phyloP scores from a whole-genome alignment of 23 tunicate genomes.

The Botrylloides violaceus region DNA sequence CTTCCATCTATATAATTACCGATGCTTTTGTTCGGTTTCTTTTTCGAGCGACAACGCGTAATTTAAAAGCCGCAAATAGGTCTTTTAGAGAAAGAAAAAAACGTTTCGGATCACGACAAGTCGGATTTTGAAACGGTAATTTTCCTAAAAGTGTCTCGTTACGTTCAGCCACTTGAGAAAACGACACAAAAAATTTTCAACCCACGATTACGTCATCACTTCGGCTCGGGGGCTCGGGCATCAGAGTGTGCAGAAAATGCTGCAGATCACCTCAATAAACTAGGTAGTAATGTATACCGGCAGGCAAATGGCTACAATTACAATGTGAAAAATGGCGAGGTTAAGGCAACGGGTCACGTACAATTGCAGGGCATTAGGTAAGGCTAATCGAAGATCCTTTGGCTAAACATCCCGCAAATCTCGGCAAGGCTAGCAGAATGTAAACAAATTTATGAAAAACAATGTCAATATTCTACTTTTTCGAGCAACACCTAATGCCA shows the following conservation, averaged over 20 bases:
- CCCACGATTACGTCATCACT: not conserved
- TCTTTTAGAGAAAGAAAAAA: not conserved
- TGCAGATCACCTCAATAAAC: no score
- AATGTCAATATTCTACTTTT: no score
- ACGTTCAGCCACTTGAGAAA: not conserved
- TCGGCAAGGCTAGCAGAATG: no score
- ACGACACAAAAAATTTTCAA: not conserved
- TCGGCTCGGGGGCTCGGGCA: no score
- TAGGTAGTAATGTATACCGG: no score
- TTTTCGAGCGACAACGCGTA: not conserved
- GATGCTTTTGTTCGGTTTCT: not conserved
- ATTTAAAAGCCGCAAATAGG: not conserved
- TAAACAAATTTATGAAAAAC: no score
- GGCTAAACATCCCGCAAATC: no score
- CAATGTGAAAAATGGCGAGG: not conserved
- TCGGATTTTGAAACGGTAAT: not conserved
- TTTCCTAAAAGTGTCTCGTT: not conserved
- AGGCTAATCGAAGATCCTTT: not conserved
- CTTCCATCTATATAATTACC: not conserved
- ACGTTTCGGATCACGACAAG: constrained; percentile 1
- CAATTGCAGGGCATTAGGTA: not conserved
- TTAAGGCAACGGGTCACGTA: not conserved
- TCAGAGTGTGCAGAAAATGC: no score
- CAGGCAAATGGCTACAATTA: no score
- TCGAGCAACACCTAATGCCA: no score